Evolutionary conservation across 2,888 invertebrate genomes (phyloP).

Genomic region (Rhorus exstirpatorius): DNA sequence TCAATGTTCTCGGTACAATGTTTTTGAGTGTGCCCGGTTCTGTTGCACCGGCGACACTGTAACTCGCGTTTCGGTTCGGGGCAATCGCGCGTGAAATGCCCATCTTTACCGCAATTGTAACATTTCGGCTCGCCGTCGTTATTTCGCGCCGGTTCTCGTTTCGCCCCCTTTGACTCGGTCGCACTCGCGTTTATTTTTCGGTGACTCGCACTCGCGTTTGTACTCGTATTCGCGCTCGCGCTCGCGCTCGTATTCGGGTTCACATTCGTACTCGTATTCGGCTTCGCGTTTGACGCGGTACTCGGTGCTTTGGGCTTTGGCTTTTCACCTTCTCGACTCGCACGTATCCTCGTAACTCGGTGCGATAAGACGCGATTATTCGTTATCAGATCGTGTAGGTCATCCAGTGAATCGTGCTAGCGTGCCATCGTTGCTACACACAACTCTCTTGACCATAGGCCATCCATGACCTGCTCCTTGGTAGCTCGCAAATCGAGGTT

Average conservation of each 20-base stretch:
- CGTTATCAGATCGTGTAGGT: neutral
- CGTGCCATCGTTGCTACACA: too few species aligned
- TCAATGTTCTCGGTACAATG: constrained; percentile 5
- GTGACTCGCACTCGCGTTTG: neutral
- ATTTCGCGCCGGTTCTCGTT: constrained; percentile 24
- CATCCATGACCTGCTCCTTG: neutral
- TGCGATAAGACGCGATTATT: neutral
- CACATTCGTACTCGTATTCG: too few species aligned
- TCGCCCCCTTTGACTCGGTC: neutral
- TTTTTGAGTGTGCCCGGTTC: constrained; percentile 31
- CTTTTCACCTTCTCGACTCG: neutral
- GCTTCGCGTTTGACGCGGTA: too few species aligned
- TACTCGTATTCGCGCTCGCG: neutral
- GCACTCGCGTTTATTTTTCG: neutral
- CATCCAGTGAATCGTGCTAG: constrained; percentile 3
- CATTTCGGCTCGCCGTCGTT: constrained; percentile 19
- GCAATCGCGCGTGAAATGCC: constrained; percentile 36
- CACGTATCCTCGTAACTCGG: neutral
- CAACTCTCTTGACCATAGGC: neutral
- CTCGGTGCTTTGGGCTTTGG: too few species aligned
- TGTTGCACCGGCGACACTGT: constrained; percentile 18
- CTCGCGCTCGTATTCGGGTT: too few species aligned
- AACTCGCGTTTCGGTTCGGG: constrained; percentile 32
- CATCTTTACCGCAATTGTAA: constrained; percentile 44
- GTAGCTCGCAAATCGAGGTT: neutral